Evolutionary conservation across 1,140 invertebrate species (phyloP).

Genomic region (Pectinophora gossypiella): DNA sequence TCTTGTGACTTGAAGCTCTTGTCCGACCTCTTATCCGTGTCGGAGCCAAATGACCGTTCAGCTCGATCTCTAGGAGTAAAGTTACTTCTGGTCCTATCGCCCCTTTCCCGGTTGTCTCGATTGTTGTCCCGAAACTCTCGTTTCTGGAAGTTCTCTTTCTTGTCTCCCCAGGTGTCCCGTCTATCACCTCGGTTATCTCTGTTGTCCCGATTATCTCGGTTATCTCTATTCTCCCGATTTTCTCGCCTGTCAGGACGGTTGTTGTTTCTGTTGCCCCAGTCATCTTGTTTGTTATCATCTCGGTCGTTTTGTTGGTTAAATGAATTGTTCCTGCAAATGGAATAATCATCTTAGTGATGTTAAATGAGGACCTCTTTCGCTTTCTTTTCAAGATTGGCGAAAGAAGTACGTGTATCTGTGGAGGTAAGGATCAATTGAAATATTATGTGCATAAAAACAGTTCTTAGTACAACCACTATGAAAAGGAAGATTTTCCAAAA

Average conservation of each 20-base stretch:
- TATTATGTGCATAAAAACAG: too few species aligned
- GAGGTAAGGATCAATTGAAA: too few species aligned
- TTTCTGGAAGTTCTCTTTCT: slow-evolving; percentile 7
- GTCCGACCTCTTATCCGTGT: slow-evolving; percentile 47
- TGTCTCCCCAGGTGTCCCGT: slow-evolving; percentile 12
- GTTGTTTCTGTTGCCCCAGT: slow-evolving; percentile 32
- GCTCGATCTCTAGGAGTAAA: slow-evolving; percentile 53
- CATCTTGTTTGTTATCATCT: slow-evolving; percentile 27
- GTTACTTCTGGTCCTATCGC: slow-evolving; percentile 39
- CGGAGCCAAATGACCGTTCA: slow-evolving; percentile 38
- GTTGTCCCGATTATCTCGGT: slow-evolving; percentile 11
- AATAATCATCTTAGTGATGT: background rate
- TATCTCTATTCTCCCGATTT: slow-evolving; percentile 17
- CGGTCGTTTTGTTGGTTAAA: slow-evolving; percentile 37
- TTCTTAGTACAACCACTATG: too few species aligned
- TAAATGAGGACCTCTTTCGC: background rate
- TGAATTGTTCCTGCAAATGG: slow-evolving; percentile 45
- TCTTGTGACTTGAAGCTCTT: slow-evolving; percentile 46
- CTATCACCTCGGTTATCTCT: slow-evolving; percentile 13
- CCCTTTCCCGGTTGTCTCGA: slow-evolving; percentile 7
- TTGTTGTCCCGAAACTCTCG: slow-evolving; percentile 17
- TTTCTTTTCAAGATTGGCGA: background rate
- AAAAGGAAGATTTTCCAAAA: too few species aligned
- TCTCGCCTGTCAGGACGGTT: slow-evolving; percentile 19
- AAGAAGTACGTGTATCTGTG: background rate